Conservation (phyloP, 37 sponge, comb jelly and placozoan genomes). For the Oopsacas minuta region DNA sequence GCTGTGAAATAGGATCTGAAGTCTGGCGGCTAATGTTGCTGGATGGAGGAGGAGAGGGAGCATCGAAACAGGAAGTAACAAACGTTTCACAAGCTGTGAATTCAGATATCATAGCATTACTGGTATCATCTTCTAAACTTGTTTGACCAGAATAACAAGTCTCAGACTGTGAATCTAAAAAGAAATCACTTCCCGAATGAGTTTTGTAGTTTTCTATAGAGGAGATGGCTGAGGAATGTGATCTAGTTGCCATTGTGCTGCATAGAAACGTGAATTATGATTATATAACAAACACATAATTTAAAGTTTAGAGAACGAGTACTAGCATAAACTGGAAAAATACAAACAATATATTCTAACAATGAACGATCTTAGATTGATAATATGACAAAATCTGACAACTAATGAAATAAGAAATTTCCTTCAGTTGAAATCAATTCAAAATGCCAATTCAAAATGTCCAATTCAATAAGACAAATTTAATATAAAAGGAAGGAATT, state of each 20-base stretch:
- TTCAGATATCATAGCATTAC: neutral
- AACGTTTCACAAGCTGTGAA: neutral
- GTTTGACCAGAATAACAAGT: neutral
- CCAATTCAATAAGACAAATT: slow-evolving; percentile 10
- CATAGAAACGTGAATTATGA: too few species aligned
- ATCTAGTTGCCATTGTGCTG: neutral
- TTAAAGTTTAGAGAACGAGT: too few species aligned
- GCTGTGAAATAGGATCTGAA: neutral
- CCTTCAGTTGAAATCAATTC: neutral
- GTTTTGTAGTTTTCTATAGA: neutral
- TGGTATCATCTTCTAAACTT: neutral
- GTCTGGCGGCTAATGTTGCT: neutral
- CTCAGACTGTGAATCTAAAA: neutral
- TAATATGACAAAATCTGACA: neutral
- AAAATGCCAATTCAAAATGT: slow-evolving; percentile 7
- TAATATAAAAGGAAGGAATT: slow-evolving; percentile 15
- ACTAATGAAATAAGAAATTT: neutral
- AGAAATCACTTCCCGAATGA: neutral
- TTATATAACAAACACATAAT: too few species aligned
- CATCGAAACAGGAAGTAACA: neutral
- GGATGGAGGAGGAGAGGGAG: neutral
- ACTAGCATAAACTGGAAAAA: too few species aligned
- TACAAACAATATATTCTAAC: neutral
- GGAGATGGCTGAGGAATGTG: neutral
- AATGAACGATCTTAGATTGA: neutral